phyloP scores from a whole-genome alignment of 2,888 invertebrate species.

The Apamea crenata region DNA sequence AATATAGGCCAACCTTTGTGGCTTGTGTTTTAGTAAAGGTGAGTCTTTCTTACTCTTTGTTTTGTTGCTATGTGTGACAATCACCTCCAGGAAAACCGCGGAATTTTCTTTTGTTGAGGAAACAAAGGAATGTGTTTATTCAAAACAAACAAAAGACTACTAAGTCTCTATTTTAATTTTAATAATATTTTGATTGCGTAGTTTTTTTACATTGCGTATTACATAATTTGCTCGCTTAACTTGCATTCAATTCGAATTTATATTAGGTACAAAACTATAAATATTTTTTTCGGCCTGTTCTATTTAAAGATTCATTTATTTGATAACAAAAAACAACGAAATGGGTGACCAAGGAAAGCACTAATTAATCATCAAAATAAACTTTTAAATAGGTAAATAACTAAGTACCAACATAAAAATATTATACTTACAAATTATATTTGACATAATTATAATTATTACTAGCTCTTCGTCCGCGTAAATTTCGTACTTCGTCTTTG shows the following conservation, averaged over 20 bases:
- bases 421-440: neutral
- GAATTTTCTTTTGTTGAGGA: constrained; percentile 33
- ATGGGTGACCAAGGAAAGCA: neutral
- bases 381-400: neutral
- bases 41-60: constrained; percentile 37
- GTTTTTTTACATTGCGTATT: constrained; percentile 3
- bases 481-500: neutral
- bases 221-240: neutral
- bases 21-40: constrained; percentile 40
- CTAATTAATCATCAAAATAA: neutral
- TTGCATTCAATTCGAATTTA: neutral
- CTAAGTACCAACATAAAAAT: neutral
- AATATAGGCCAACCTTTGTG: constrained; percentile 43
- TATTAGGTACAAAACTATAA: neutral
- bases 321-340: neutral
- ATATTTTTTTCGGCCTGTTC: neutral
- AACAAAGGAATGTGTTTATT: constrained; percentile 42
- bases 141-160: constrained; percentile 39
- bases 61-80: constrained; percentile 19
- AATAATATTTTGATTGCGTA: neutral
- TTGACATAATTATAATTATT: neutral
- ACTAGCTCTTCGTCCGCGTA: neutral
- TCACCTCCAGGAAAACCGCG: constrained; percentile 8
- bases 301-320: neutral
- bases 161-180: neutral